A percentile compares a stretch with the other conserved stretches of the same genome.
Evolutionary conservation across 1,140 invertebrate genomes (phyloP).

Genomic region (Cepaea nemoralis): DNA sequence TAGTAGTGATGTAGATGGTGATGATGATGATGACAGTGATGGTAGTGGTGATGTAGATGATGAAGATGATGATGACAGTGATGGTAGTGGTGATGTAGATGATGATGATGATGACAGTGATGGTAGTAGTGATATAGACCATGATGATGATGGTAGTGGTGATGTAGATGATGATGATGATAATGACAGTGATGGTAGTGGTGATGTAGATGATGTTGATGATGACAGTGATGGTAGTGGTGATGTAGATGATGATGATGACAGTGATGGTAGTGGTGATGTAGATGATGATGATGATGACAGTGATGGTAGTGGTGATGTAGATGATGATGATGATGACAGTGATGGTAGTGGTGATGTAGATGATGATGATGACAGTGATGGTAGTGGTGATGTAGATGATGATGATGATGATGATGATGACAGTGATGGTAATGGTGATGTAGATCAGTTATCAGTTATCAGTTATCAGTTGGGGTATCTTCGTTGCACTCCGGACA

Average conservation of each 20-base stretch:
- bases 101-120: not conserved
- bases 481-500: too few relatives aligned
- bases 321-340: slow-evolving; percentile 1
- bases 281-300: slow-evolving; percentile 11
- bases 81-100: not conserved
- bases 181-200: slow-evolving; percentile 7
- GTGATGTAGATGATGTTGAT: slow-evolving; percentile 12
- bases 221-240: slow-evolving; percentile 14
- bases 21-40: too few relatives aligned
- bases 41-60: slow-evolving; percentile 4
- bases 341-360: slow-evolving; percentile 12
- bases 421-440: too few relatives aligned
- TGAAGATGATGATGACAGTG: not conserved
- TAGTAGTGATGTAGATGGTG: too few relatives aligned
- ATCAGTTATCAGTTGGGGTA: too few relatives aligned
- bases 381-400: slow-evolving; percentile 14
- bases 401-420: slow-evolving; percentile 14
- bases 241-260: not conserved
- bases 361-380: slow-evolving; percentile 14
- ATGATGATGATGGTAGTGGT: too few relatives aligned
- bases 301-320: slow-evolving; percentile 22
- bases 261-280: not conserved
- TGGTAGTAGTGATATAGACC: too few relatives aligned
- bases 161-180: not conserved
- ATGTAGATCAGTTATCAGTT: too few relatives aligned